These are phyloP conservation scores for Gobius niger DNA, from an alignment of 2,113 vertebrate species.

Conservation along the genomic window DNA sequence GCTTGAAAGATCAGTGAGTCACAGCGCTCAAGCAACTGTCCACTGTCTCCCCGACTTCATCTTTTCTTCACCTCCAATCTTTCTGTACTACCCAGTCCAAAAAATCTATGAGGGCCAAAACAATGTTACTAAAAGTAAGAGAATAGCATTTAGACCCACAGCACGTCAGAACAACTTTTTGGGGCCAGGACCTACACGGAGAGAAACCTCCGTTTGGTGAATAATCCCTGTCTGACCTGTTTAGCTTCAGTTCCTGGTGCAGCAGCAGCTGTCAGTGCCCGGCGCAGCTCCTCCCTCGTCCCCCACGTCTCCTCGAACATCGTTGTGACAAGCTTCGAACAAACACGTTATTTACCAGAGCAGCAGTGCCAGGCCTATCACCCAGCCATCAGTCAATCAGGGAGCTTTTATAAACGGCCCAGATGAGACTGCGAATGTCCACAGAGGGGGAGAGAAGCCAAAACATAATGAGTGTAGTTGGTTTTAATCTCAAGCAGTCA, in stretches of 20 bases:
- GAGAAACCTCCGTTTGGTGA: background rate
- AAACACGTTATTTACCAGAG: slow-evolving; percentile 38
- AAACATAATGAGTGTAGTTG: background rate
- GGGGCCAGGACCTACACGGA: background rate
- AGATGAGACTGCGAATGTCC: slow-evolving; percentile 19
- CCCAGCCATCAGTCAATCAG: slow-evolving; percentile 39
- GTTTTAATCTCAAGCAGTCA: too few species aligned
- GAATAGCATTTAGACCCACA: background rate
- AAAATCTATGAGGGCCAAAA: too few species aligned
- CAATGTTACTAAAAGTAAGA: too few species aligned
- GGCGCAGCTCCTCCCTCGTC: background rate
- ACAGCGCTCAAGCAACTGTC: too few species aligned
- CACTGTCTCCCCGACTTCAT: too few species aligned
- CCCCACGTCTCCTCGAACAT: slow-evolving; percentile 11
- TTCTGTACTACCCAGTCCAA: background rate
- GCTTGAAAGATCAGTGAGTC: too few species aligned
- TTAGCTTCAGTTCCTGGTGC: background rate
- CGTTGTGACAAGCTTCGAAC: slow-evolving; percentile 17
- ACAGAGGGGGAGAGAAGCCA: background rate
- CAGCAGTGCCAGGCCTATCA: slow-evolving; percentile 12
- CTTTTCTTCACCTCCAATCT: background rate
- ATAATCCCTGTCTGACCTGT: slow-evolving; percentile 5
- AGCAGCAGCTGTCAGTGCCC: slow-evolving; percentile 9
- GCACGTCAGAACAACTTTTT: background rate
- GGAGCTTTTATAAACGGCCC: slow-evolving; percentile 1